Base-by-base conservation (phyloP, 2,888 invertebrate genomes). In the Leuctra nigra region DNA sequence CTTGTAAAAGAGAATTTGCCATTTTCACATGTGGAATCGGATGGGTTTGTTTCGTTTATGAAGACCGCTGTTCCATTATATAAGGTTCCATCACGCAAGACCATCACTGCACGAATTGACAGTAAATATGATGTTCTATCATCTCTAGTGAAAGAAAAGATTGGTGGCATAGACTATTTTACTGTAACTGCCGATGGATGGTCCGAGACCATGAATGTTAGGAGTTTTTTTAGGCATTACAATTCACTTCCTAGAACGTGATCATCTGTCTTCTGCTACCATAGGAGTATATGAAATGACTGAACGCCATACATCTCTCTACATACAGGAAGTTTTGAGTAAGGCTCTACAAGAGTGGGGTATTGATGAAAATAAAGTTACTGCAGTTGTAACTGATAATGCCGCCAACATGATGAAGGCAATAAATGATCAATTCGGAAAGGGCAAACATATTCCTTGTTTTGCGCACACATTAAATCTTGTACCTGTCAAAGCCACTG, bases 401-500 rank as follows among this genome's bases (percentile, higher is more conserved):
- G 64, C 58, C 7, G 58, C 62, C 1, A 65, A 65, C 53, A 63
- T 65, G 3, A 57, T 53, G 33, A 61, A 61, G 54, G 61, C 64
- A 16, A 41, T 63, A 4, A 54, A 20, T n/a, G 54, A 59, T 13
- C 36, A 18, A 14, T 63, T 65, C 54, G 62, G 63, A 13, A 46
- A 48, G 13, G 11, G 7, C 7, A 60, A 62, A 56, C 60, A 63
- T 50, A 38, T 62, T 22, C 35, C 60, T 25, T 65, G 64, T 53
- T 62, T 63, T 44, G 63, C 62, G 3, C 63, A 64, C 33, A 61
- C 61, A 7, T 24, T 64, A 20, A 65, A 64, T 59, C 54, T 63
- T 44, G 60, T 65, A 11, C 58, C 59, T 24, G 53, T 52, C 22
- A 54, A 59, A 18, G 54, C 63, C 7, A 46, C 63, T 13, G 54